phyloP scores from a whole-genome alignment of 1,140 invertebrate species.

The Papilio polytes region DNA sequence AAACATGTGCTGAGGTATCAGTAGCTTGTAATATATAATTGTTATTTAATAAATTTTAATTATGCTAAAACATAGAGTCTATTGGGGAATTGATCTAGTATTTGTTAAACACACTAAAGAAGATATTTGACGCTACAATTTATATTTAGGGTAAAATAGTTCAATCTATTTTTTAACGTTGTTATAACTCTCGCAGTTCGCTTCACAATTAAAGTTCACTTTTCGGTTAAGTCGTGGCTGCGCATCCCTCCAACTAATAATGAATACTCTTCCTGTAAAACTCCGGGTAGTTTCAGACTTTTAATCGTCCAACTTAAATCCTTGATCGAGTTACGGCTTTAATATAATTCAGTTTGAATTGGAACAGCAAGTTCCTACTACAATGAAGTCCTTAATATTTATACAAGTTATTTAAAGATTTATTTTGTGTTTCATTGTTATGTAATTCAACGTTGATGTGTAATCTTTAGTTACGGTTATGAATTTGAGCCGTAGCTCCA shows the following conservation, averaged over 20 bases:
- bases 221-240: slow-evolving; percentile 57
- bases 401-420: background rate
- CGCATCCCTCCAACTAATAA: slow-evolving; percentile 80
- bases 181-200: slow-evolving; percentile 22
- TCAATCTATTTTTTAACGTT: background rate
- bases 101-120: background rate
- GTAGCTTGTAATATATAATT: background rate
- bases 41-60: background rate
- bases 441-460: slow-evolving; percentile 1
- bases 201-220: slow-evolving; percentile 23
- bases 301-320: slow-evolving; percentile 53
- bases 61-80: background rate
- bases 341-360: background rate
- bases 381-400: background rate
- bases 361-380: background rate
- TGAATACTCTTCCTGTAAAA: slow-evolving; percentile 58
- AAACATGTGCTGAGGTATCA: too few relatives aligned
- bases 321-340: slow-evolving; percentile 27
- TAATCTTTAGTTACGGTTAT: slow-evolving; percentile 43
- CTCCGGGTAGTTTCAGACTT: slow-evolving; percentile 54
- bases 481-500: slow-evolving; percentile 37
- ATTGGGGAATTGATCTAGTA: background rate
- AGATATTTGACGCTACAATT: background rate
- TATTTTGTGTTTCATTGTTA: background rate
- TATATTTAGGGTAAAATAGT: background rate